A percentile compares a stretch with the other conserved stretches of the same genome.
Conservation (phyloP, 2,888 invertebrate species). For the Hylaea fasciaria region DNA sequence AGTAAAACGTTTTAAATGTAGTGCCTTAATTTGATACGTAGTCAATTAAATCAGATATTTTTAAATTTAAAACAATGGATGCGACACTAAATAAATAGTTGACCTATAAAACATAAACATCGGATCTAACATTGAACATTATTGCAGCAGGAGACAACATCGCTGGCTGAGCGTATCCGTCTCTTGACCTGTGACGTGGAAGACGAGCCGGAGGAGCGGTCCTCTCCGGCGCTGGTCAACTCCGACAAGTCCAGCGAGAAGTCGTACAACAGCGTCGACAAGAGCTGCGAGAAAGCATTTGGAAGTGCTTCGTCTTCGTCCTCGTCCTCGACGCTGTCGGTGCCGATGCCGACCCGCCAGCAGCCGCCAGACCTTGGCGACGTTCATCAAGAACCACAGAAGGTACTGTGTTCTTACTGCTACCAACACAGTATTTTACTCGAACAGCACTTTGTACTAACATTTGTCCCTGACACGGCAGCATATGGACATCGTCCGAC, state of each 20-base stretch:
- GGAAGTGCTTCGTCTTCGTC: conserved; percentile 80
- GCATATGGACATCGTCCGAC: too few relatives aligned
- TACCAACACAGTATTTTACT: too few relatives aligned
- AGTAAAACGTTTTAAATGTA: too few relatives aligned
- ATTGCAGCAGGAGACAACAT: conserved; percentile 87
- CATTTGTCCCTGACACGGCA: too few relatives aligned
- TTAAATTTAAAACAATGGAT: too few relatives aligned
- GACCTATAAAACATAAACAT: too few relatives aligned
- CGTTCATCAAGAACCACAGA: conserved; percentile 73
- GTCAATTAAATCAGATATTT: too few relatives aligned
- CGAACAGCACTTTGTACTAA: too few relatives aligned
- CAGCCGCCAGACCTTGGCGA: conserved; percentile 76
- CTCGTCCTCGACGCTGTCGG: conserved; percentile 73
- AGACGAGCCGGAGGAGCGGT: conserved; percentile 84
- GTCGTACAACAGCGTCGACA: conserved; percentile 85
- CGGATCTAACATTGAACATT: not conserved
- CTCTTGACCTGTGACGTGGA: conserved; percentile 94
- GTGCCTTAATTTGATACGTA: too few relatives aligned
- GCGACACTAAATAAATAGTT: too few relatives aligned
- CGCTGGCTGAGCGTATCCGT: conserved; percentile 93
- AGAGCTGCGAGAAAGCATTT: conserved; percentile 81
- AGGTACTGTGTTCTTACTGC: conserved; percentile 60
- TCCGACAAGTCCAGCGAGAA: conserved; percentile 84
- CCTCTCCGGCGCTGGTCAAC: conserved; percentile 87
- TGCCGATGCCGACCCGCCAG: conserved; percentile 65